Evolutionary conservation across 2,797 vertebrate species (phyloP), one percentile per base, ranked within the genome.

Genomic region (Siniperca obscura): DNA sequence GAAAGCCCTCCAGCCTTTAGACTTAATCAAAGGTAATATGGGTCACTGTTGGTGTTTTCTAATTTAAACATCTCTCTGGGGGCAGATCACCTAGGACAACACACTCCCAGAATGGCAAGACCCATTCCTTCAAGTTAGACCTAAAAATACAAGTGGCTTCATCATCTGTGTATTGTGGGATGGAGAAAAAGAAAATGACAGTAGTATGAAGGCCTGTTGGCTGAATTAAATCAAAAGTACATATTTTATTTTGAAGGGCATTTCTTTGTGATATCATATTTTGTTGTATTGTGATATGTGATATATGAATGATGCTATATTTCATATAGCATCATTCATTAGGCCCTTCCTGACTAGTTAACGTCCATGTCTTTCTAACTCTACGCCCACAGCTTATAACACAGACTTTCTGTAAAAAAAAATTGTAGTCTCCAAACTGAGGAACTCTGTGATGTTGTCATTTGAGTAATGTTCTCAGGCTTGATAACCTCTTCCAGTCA

Each of bases 11-110:
- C 78, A 87, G 90, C 83, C 87, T 74, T 82, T 65, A 74, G 88
- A 82, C 84, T 87, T 85, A 91, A 91, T 94, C 90, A 85, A 86
- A 93, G 91, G 82, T 93, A 92, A 95, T 90, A 78, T 92, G 86
- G 93, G 91, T 94, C 92, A 77, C 86, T 87, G 91, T 91, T 87
- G 87, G 84, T 82, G 90, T 75, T 78, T 94, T 92, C 92, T 93
- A 93, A 95, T 94, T 95, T 88, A 87, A 90, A 93, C 76, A 50
- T 88, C 83, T 91, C 90, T 89, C 84, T 85, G 56, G 93, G 93
- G 90, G 77, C 68, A 90, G 88, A 94, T 93, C 94, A 94, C 84
- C 79, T 70, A 46, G 64, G 80, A 89, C 80, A 91, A 87, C 85
- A 86, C 82, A 76, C 75, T 83, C 81, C 77, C 71, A 80, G 59